Percentiles rank a stretch among this genome's conserved stretches.
phyloP scores from a whole-genome alignment of 2,888 invertebrate genomes.

The Leucozona laternaria region DNA sequence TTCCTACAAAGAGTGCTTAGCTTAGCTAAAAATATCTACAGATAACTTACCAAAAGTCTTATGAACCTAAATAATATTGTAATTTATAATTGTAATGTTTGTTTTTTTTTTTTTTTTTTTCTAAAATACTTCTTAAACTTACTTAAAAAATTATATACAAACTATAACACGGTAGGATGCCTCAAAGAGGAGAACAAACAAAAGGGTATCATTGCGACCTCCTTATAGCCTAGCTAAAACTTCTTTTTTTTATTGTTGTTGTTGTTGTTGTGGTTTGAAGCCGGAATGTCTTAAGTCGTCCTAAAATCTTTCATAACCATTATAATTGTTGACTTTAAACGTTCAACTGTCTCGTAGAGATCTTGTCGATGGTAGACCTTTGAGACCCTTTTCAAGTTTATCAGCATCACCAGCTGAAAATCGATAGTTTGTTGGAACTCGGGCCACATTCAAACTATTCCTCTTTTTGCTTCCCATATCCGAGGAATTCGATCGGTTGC shows the following conservation, averaged over 20 bases:
- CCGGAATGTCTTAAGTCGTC: slow-evolving; percentile 20
- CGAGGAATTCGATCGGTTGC: slow-evolving; percentile 77
- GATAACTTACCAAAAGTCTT: slow-evolving; percentile 14
- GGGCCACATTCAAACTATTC: slow-evolving; percentile 73
- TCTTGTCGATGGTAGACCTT: slow-evolving; percentile 87
- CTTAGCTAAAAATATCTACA: slow-evolving; percentile 41
- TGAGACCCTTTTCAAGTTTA: slow-evolving; percentile 85
- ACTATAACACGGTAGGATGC: slow-evolving; percentile 52
- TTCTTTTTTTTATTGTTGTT: background rate
- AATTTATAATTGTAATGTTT: background rate
- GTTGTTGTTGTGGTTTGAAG: background rate
- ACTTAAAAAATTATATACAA: slow-evolving; percentile 34
- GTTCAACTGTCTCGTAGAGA: slow-evolving; percentile 86
- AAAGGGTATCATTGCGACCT: slow-evolving; percentile 29
- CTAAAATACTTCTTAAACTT: background rate
- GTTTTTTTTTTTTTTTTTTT: background rate
- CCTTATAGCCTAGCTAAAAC: slow-evolving; percentile 10
- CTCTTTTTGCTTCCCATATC: slow-evolving; percentile 74
- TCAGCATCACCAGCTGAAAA: slow-evolving; percentile 89
- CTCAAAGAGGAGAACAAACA: slow-evolving; percentile 54
- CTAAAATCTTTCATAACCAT: slow-evolving; percentile 70
- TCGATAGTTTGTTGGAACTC: slow-evolving; percentile 84
- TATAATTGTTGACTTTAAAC: slow-evolving; percentile 58
- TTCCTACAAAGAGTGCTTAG: slow-evolving; percentile 6
- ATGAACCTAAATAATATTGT: no score